Percentiles rank a stretch among this genome's conserved stretches.
Evolutionary conservation across 2,888 invertebrate species (phyloP).

Genomic region (Clusia tigrina): DNA sequence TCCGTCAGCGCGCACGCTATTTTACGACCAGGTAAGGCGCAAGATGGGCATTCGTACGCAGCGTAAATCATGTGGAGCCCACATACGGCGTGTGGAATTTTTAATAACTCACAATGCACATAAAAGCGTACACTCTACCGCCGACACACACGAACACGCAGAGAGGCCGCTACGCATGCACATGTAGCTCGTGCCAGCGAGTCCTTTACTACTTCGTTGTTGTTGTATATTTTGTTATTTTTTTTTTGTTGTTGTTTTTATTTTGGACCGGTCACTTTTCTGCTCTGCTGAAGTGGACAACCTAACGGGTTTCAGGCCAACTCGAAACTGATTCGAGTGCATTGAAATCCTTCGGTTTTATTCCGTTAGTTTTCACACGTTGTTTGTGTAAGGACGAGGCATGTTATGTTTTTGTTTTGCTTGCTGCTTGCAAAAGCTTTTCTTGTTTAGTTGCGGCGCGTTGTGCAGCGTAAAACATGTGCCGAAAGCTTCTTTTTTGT

Average conservation of each 20-base stretch:
- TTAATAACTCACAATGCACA: neutral
- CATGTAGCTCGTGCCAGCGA: too few relatives aligned
- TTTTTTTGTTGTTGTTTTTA: too few relatives aligned
- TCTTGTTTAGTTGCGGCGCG: neutral
- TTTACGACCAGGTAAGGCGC: neutral
- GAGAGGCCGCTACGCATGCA: neutral
- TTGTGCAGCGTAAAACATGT: neutral
- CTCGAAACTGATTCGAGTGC: conserved; percentile 17
- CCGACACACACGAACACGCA: too few relatives aligned
- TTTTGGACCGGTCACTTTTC: too few relatives aligned
- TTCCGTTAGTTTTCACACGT: conserved; percentile 16
- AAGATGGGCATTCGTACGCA: neutral
- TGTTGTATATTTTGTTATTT: too few relatives aligned
- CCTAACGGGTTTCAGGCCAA: conserved; percentile 13
- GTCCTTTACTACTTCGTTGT: too few relatives aligned
- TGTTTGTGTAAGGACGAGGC: neutral
- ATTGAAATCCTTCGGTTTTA: conserved; percentile 15
- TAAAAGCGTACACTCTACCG: neutral
- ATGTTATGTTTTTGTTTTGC: conserved; percentile 1
- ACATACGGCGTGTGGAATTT: neutral
- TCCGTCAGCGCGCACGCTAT: too few relatives aligned
- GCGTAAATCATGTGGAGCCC: neutral
- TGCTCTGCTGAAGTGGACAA: conserved; percentile 9
- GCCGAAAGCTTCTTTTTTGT: neutral
- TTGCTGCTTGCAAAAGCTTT: neutral